These are phyloP conservation scores for Podabrus alpinus DNA, from an alignment of 2,888 invertebrate genomes.

Conservation along the genomic window DNA sequence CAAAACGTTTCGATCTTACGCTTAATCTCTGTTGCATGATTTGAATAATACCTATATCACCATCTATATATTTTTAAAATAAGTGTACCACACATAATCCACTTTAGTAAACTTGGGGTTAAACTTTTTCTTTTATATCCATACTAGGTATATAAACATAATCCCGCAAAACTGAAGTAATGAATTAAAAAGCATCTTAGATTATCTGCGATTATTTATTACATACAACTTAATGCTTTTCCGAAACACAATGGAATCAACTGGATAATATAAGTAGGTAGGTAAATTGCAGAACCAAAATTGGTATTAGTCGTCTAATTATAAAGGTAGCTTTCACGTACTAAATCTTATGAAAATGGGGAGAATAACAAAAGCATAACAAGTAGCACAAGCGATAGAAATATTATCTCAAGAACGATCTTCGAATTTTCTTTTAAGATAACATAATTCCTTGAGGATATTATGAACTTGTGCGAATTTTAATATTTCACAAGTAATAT, in stretches of 20 bases:
- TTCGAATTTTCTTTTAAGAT: background rate
- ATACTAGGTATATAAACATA: background rate
- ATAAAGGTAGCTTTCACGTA: slow-evolving; percentile 1
- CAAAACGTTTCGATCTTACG: slow-evolving; percentile 8
- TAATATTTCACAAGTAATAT: background rate
- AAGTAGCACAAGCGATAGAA: background rate
- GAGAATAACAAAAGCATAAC: slow-evolving; percentile 2
- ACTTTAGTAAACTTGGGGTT: background rate
- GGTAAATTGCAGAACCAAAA: background rate
- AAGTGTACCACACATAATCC: background rate
- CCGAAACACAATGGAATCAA: background rate
- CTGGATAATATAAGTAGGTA: background rate
- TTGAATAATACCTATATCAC: slow-evolving; percentile 19
- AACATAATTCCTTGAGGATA: background rate
- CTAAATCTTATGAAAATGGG: background rate
- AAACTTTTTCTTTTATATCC: background rate
- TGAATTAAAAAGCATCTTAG: background rate
- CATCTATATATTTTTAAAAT: background rate
- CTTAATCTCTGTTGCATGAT: slow-evolving; percentile 18
- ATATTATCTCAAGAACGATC: background rate
- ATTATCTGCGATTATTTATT: background rate
- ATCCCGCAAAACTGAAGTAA: background rate
- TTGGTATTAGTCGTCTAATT: background rate
- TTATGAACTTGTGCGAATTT: background rate
- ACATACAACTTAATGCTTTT: background rate